phyloP scores from a whole-genome alignment of 2,888 invertebrate genomes.

The Phengaris alcon region DNA sequence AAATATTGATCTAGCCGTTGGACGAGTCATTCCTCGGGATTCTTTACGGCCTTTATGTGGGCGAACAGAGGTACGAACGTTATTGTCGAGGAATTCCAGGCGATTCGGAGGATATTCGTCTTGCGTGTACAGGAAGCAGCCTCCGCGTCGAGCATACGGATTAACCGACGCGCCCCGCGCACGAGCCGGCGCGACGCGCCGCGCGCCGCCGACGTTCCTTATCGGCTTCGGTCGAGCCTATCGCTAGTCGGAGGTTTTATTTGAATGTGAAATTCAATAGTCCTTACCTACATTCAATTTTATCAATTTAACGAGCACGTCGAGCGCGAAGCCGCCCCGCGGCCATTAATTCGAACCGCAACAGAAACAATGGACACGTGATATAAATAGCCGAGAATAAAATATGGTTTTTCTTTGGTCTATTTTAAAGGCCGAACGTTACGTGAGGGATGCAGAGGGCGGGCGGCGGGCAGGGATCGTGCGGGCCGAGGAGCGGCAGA shows the following conservation, averaged over 20 bases:
- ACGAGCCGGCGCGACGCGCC: conserved; percentile 34
- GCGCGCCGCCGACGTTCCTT: conserved; percentile 32
- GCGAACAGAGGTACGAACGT: conserved; percentile 40
- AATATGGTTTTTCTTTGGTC: conserved; percentile 68
- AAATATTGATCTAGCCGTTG: conserved; percentile 50
- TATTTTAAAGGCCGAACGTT: conserved; percentile 70
- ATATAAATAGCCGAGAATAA: conserved; percentile 74
- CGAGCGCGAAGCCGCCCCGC: conserved; percentile 52
- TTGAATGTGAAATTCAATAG: conserved; percentile 45
- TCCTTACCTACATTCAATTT: conserved; percentile 48
- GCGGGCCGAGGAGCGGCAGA: conserved; percentile 63
- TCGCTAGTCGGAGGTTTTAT: conserved; percentile 39
- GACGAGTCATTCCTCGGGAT: conserved; percentile 25
- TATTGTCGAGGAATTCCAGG: conserved; percentile 47
- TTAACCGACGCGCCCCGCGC: conserved; percentile 62
- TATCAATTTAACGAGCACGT: conserved; percentile 58
- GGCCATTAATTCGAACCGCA: conserved; percentile 67
- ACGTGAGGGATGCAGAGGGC: conserved; percentile 71
- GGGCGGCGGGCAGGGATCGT: conserved; percentile 65
- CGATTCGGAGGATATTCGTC: conserved; percentile 49
- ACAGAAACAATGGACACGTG: conserved; percentile 71
- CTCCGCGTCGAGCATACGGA: conserved; percentile 70
- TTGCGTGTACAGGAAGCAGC: conserved; percentile 62
- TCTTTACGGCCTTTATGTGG: conserved; percentile 32
- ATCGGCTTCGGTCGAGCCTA: background rate